Evolutionary conservation across 2,113 vertebrate species (phyloP), one percentile per base, ranked within the genome.

Genomic region (Tautogolabrus adspersus): DNA sequence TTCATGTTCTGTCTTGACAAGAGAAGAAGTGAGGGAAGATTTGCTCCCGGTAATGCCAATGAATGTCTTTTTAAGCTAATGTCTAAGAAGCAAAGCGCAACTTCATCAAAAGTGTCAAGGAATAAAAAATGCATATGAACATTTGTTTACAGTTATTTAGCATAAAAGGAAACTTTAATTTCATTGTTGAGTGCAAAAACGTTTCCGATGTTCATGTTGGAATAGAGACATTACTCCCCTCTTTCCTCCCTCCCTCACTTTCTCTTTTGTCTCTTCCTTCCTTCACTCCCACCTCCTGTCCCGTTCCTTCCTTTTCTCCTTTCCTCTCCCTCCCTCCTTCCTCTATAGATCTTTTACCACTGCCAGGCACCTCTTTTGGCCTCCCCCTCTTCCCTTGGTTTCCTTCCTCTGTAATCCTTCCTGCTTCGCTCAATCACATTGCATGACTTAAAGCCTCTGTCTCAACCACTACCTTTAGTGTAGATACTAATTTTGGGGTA

Each of bases 241-340:
- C 30, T 30, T 61, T 44, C 65, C 54, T 67, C 21, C 23, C 65
- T 51, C 19, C 6, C 15, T 49, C 42, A 77, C 80, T 72, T 77
- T 77, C 63, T 69, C 68, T 51, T 56, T 26, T 52, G 30, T 72
- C 49, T 26, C 56, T 65, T 77, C 64, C 46, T 61, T 58, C 58
- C 58, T 59, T 18, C 46, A 46, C 54, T 46, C 52, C 66, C 30
- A 30, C 21, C 34, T 34, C 22, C 34, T 62, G 34, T 30, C 26
- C 38, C 21, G n/a, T 30, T 30, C 59, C 16, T 34, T 66, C 47
- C 67, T 44, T 47, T 40, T 37, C 44, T 49, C 47, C 47, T 23
- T 62, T 61, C 37, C 59, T 44, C n/a, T 19, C 22, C 5, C 55
- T 51, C 44, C 10, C 26, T 49, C 30, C 16, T 1, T 26, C 19